These are phyloP conservation scores for Acrocera orbiculus DNA, from an alignment of 2,888 invertebrate species.

Conservation along the genomic window DNA sequence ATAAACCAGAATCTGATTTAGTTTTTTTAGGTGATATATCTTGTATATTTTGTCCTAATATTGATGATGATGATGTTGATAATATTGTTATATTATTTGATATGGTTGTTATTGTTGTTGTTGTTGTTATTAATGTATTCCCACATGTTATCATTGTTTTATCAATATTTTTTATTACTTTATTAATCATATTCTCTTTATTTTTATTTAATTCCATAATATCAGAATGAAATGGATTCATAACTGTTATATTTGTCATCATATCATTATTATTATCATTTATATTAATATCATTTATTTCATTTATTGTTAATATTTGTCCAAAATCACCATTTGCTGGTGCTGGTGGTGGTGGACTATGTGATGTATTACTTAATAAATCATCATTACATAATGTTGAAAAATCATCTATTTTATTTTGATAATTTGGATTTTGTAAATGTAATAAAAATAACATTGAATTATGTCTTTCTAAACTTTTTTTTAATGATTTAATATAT, in stretches of 20 bases:
- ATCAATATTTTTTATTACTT: too few relatives aligned
- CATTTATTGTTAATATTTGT: background rate
- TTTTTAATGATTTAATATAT: constrained; percentile 27
- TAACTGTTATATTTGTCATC: constrained; percentile 7
- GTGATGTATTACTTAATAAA: constrained; percentile 30
- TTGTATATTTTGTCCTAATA: too few relatives aligned
- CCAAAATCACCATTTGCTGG: constrained; percentile 27
- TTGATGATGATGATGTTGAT: constrained; percentile 39
- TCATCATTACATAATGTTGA: constrained; percentile 17
- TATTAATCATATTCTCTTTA: background rate
- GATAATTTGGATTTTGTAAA: constrained; percentile 27
- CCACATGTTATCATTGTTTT: too few relatives aligned
- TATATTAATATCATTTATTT: background rate
- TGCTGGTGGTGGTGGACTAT: constrained; percentile 68
- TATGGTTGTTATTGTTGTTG: constrained; percentile 6
- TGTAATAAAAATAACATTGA: constrained; percentile 29
- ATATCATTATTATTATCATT: background rate
- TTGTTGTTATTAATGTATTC: background rate
- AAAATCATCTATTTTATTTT: constrained; percentile 17
- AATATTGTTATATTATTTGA: constrained; percentile 32
- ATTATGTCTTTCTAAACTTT: constrained; percentile 27
- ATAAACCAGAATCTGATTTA: constrained; percentile 72
- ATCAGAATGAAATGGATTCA: constrained; percentile 21
- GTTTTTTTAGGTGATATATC: constrained; percentile 25
- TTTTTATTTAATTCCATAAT: constrained; percentile 15